Conservation (phyloP, 2,113 vertebrate species). For the Gyps fulvus region DNA sequence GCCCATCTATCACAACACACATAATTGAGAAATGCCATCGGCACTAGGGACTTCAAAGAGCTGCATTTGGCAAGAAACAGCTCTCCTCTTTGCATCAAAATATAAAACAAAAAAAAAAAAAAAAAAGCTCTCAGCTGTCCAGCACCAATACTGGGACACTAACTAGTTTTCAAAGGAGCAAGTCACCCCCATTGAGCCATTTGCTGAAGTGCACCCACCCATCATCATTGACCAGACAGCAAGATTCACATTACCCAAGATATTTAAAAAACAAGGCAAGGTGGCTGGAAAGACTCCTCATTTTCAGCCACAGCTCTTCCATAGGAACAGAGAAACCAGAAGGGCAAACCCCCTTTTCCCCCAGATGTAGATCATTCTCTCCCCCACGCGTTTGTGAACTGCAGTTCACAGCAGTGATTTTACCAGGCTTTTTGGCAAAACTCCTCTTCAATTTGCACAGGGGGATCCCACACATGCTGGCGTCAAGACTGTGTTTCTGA, state of each 20-base stretch:
- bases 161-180: background rate
- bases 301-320: background rate
- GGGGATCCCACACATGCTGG: background rate
- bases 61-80: background rate
- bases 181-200: background rate
- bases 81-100: background rate
- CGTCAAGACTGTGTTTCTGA: background rate
- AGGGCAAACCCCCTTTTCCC: background rate
- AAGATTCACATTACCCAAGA: background rate
- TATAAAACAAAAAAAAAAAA: background rate
- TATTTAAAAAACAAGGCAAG: background rate
- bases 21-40: background rate
- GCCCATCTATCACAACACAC: background rate
- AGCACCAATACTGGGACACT: background rate
- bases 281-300: background rate
- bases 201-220: background rate
- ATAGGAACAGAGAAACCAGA: background rate
- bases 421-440: background rate
- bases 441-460: background rate
- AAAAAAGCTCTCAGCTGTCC: too few relatives aligned
- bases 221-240: background rate
- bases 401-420: background rate
- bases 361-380: background rate
- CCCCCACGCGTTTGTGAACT: rapidly evolving
- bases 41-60: background rate